Evolutionary conservation across 2,797 vertebrate genomes (phyloP).

Genomic region (Halcyon leucocephala): DNA sequence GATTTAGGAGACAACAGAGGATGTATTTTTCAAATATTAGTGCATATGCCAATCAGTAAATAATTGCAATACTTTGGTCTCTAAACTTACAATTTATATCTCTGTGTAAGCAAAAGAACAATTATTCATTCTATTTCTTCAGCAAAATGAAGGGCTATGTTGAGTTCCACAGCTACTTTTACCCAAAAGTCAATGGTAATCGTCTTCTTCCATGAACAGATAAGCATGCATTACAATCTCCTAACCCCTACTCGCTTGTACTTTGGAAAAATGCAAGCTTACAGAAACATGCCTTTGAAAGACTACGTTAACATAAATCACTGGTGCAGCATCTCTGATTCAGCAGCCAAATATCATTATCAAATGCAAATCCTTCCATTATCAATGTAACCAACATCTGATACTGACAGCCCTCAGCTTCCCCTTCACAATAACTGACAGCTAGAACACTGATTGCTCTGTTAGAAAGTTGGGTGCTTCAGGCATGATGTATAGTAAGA

Average conservation of each 20-base stretch:
- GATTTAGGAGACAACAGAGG: background rate
- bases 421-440: background rate
- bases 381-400: background rate
- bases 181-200: background rate
- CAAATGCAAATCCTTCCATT: background rate
- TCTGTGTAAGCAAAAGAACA: background rate
- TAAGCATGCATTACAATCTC: background rate
- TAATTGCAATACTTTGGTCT: background rate
- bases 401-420: background rate
- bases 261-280: background rate
- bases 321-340: background rate
- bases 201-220: background rate
- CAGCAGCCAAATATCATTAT: background rate
- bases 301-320: background rate
- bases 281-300: background rate
- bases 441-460: background rate
- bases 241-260: background rate
- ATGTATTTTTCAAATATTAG: background rate
- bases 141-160: background rate
- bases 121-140: background rate
- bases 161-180: background rate
- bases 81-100: background rate
- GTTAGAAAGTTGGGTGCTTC: background rate
- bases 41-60: background rate
- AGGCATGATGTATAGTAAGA: background rate